phyloP scores from a whole-genome alignment of 2,888 invertebrate genomes.

The Drosophila longiperda region DNA sequence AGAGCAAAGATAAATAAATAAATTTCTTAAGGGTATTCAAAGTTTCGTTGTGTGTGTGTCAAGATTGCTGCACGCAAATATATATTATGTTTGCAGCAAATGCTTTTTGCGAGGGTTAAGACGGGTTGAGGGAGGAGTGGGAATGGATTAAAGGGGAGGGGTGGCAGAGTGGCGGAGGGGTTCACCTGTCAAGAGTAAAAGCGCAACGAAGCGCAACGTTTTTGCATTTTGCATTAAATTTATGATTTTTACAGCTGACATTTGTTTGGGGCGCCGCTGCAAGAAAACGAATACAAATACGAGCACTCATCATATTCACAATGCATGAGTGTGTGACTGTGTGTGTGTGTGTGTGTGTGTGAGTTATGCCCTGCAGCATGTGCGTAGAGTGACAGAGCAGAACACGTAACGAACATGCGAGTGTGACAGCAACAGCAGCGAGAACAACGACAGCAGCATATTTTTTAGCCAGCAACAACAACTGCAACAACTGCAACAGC shows the following conservation, averaged over 20 bases:
- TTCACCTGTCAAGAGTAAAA: constrained; percentile 75
- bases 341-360: constrained; percentile 25
- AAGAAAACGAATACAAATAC: constrained; percentile 24
- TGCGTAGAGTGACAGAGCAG: constrained; percentile 71
- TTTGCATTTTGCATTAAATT: constrained; percentile 79
- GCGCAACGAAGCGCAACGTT: constrained; percentile 79
- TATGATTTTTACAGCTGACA: constrained; percentile 82
- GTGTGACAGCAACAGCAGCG: constrained; percentile 65
- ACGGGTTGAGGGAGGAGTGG: background rate
- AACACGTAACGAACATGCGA: constrained; percentile 60
- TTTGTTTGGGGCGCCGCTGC: constrained; percentile 77
- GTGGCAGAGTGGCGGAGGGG: constrained; percentile 6
- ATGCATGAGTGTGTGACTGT: constrained; percentile 3
- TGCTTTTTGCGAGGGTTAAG: constrained; percentile 21
- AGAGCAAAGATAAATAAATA: constrained; percentile 3
- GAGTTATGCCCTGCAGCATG: constrained; percentile 56
- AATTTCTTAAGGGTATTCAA: constrained; percentile 23
- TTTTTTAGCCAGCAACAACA: constrained; percentile 63
- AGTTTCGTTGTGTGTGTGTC: constrained; percentile 1
- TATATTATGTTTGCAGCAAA: constrained; percentile 47
- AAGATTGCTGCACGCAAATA: constrained; percentile 14
- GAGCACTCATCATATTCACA: constrained; percentile 16
- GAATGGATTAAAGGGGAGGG: constrained; percentile 2
- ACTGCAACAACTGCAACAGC: constrained; percentile 58
- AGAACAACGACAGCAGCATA: constrained; percentile 67